Conservation (phyloP, 2,113 vertebrate species). For the Rhea pennata region DNA sequence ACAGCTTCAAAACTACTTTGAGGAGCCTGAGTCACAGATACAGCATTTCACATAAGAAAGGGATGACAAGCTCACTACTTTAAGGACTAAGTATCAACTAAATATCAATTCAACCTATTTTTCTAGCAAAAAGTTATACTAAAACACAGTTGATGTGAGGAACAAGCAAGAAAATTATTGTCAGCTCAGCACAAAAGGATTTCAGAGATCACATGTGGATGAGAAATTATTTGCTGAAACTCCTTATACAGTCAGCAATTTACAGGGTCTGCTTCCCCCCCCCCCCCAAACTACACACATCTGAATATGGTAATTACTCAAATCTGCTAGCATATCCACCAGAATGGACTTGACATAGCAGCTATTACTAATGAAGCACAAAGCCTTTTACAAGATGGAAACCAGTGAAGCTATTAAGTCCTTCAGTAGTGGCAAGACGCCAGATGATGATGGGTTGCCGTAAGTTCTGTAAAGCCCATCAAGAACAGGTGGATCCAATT, state of each 20-base stretch:
- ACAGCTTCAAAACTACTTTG: neutral
- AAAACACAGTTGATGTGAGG: neutral
- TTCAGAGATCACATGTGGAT: neutral
- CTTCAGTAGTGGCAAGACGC: slow-evolving; percentile 6
- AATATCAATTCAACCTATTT: neutral
- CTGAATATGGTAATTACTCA: slow-evolving; percentile 5
- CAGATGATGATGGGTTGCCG: neutral
- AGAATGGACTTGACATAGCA: slow-evolving; percentile 22
- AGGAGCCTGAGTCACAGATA: neutral
- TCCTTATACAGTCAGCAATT: slow-evolving; percentile 1
- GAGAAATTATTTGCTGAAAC: slow-evolving; percentile 24
- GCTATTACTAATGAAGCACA: neutral
- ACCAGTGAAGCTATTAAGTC: neutral
- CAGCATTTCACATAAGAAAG: neutral
- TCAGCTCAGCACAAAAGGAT: slow-evolving; percentile 10
- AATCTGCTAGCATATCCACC: slow-evolving; percentile 11
- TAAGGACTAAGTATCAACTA: neutral
- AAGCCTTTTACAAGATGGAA: slow-evolving; percentile 21
- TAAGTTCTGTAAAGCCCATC: neutral
- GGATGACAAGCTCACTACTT: neutral
- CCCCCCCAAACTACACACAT: neutral
- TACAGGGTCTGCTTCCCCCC: neutral
- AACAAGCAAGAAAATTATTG: neutral
- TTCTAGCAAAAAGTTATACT: neutral
- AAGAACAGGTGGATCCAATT: neutral